Conservation (phyloP, 64 coral and sea anemone genomes). For the Montipora capricornis region DNA sequence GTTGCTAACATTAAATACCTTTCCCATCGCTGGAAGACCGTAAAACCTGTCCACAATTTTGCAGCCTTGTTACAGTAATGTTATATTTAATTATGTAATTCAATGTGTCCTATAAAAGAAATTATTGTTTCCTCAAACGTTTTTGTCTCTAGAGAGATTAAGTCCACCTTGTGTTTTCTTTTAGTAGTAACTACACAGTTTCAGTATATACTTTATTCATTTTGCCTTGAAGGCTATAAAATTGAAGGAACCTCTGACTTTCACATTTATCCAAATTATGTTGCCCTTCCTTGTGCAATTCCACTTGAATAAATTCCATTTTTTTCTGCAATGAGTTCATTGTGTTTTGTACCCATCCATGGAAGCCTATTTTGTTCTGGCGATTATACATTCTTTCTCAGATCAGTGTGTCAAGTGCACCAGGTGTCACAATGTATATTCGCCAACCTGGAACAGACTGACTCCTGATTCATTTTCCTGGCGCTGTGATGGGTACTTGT, state of each 20-base stretch:
- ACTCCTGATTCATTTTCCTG: too few relatives aligned
- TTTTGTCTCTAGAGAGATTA: not conserved
- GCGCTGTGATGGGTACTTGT: too few relatives aligned
- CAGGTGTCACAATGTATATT: too few relatives aligned
- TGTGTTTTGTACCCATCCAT: not conserved
- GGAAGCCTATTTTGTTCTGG: not conserved
- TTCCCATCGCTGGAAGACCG: not conserved
- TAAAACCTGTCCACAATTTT: not conserved
- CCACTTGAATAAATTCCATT: not conserved
- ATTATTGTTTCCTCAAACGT: not conserved
- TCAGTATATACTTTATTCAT: not conserved
- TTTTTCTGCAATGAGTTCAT: not conserved
- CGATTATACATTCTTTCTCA: too few relatives aligned
- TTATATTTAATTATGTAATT: not conserved
- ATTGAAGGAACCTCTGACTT: not conserved
- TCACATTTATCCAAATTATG: slow-evolving; percentile 1
- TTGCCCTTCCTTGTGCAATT: not conserved
- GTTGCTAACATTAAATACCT: not conserved
- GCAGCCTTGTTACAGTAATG: not conserved
- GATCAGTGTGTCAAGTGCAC: too few relatives aligned
- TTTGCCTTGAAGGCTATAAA: slow-evolving; percentile 36
- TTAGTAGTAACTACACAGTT: not conserved
- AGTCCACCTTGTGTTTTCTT: not conserved
- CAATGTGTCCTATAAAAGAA: not conserved
- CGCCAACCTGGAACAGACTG: too few relatives aligned